Base-by-base conservation (phyloP, 2,113 vertebrate species). In the Amphilophus citrinellus region DNA sequence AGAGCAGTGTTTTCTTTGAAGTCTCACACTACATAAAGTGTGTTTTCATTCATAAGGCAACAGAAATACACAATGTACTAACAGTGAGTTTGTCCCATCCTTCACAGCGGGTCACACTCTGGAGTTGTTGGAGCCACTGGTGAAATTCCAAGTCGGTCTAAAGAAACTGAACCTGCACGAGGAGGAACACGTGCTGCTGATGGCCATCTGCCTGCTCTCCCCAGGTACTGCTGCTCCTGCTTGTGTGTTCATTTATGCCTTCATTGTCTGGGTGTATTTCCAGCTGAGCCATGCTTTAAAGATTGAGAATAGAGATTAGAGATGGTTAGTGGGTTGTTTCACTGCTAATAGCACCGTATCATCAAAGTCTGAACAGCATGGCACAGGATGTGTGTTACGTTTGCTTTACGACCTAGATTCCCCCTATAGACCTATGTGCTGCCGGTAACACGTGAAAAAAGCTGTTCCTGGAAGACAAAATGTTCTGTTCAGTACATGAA, bases 151-250 rank as follows among this genome's bases (percentile, higher is more conserved):
- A 95, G 94, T 99, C 24, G 96, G 97, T n/a, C 83, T 99, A 87
- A 99, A 99, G 96, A 99, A 99, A 93, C 95, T 99, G 87, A 96
- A 96, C 90, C 95, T 99, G 15, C 97, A 98, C 0, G 98, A 99
- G 85, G 97, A 98, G 82, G 98, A 99, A 66, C 98, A 99, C 1
- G 98, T 99, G 65, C 95, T 99, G 80, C 97, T 99, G 60, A 99
- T 99, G 98, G 98, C 97, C 93, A 99, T 99, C 97, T 99, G 98
- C 93, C 94, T 99, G 87, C 95, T 99, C 63, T 99, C 98, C 81
- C 98, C 98, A 95, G 98, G 98, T 99, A 94, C 62, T 22, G 57
- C 73, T 7, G 50, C 79, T 17, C 15, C 11, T 73, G 32, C 61
- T 3, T 53, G 47, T 37, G 42, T 75, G 6, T 73, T 83, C 10